Base-by-base conservation (phyloP, 2,797 vertebrate genomes). In the Cirrhinus mrigala region DNA sequence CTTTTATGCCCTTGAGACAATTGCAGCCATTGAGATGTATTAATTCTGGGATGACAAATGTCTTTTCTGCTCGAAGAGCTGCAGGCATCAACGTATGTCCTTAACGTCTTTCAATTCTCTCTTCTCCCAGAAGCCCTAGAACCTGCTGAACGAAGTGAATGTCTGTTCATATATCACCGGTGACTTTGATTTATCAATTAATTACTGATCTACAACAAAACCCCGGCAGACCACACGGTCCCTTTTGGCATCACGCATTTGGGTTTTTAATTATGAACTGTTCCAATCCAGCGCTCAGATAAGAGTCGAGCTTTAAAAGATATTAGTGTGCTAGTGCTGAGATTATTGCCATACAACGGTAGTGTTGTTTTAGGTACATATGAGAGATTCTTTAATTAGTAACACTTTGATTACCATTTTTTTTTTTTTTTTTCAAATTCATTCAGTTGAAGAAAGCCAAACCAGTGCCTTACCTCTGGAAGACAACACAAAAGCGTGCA, bases 121-220 rank as follows among this genome's bases (percentile, higher is more conserved):
- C 16, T 46, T 16, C 48, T 84, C 82, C 48, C 16, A 56, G 50
- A 84, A 50, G 29, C 60, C 73, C 85, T 84, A 83, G 87, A 85
- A 90, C 90, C 89, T 90, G 89, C 75, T 89, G 88, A 37, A 37
- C 33, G 33, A 88, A 92, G 90, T 90, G 85, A 92, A 83, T 90
- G 92, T 78, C 91, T 70, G 8, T 84, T 92, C 88, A 88, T 79
- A 93, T 93, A 89, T 87, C 22, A 79, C 66, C 48, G 16, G 8
- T 70, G 89, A 89, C 90, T 85, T 89, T 93, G 92, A 95, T 92
- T 92, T 86, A 91, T 92, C 90, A 91, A 93, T 93, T 80, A 80
- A 80, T 85, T 85, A 85, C 77, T 85, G 77, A 85, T 73, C 44
- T 54, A 40, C 27, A 50, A 40, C 40, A 58, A 40, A 85, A 62